Conservation (phyloP, 2,888 invertebrate species). For the Cheilosia vernalis region DNA sequence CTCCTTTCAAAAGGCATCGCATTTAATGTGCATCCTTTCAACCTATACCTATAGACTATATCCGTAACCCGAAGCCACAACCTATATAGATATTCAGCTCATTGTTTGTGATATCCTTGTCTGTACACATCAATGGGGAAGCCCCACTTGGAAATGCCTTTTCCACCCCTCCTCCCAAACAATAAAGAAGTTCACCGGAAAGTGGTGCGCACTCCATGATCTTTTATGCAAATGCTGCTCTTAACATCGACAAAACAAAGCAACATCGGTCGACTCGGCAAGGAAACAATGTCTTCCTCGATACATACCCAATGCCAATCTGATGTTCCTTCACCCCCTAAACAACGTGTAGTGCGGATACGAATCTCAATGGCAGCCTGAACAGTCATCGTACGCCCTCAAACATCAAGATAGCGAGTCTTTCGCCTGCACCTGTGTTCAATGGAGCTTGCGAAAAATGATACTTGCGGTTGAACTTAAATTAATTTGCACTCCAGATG, state of each 20-base stretch:
- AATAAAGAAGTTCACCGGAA: constrained; percentile 35
- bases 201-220: constrained; percentile 43
- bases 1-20: constrained; percentile 24
- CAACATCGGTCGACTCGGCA: not conserved
- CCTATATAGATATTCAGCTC: not conserved
- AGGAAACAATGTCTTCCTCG: constrained; percentile 22
- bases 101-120: constrained; percentile 39
- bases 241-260: constrained; percentile 40
- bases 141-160: not conserved
- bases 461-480: constrained; percentile 51
- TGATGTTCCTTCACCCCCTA: not conserved
- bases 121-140: constrained; percentile 49
- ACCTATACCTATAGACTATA: not conserved
- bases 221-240: constrained; percentile 49
- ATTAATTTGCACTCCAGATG: constrained; percentile 53
- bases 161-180: constrained; percentile 1
- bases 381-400: constrained; percentile 4
- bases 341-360: constrained; percentile 11
- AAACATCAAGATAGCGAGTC: not conserved
- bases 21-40: constrained; percentile 47
- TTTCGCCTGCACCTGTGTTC: constrained; percentile 6
- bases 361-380: constrained; percentile 36
- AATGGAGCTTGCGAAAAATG: constrained; percentile 43
- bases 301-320: not conserved
- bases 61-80: not conserved